Base-by-base conservation (phyloP, 2,888 invertebrate species). In the Ephialtes manifestator region DNA sequence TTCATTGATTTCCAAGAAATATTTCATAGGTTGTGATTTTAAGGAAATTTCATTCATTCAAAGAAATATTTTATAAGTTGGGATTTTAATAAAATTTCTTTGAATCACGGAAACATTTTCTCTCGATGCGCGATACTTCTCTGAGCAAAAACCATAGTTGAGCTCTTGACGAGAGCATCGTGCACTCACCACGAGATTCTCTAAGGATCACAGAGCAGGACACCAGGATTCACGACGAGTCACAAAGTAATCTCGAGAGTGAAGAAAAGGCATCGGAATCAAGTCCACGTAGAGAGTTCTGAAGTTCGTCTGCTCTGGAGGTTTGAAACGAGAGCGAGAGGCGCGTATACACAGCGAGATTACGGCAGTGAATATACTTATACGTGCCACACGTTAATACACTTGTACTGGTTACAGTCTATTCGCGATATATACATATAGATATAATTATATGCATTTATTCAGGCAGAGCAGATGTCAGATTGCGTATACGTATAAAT, bases 401-500 rank as follows among this genome's bases (percentile, higher is more conserved):
- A 77, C 81, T 76, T 71, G 63, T 55, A 76, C 65, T 15, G 31
- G 20, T 58, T 39, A 15, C 11, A 20, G 3, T n/a, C 35, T 65
- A 65, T 39, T 65, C 35, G 39, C n/a, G 48, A 48, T 20, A 48
- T 20, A 51, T 60, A 46, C 58, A 75, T 58, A 60, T 43, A 24
- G 28, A 68, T 71, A 78, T 74, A 68, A 78, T 72, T 72, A 70
- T 58, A 70, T 70, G 63, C 60, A 75, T 75, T 75, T 83, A 83
- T 83, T 78, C 72, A 70, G 60, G 46, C 74, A 13, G 68, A 60
- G 79, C 72, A 83, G 74, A 83, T 75, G 83, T 83, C 83, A 46
- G 70, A 79, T 79, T 65, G 72, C 79, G 79, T 83, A 60, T 72
- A 53, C 60, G 84, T 78, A 88, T 74, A 65, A 86, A 89, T 90